phyloP scores from a whole-genome alignment of 2,888 invertebrate genomes.

The Drosophila recens region DNA sequence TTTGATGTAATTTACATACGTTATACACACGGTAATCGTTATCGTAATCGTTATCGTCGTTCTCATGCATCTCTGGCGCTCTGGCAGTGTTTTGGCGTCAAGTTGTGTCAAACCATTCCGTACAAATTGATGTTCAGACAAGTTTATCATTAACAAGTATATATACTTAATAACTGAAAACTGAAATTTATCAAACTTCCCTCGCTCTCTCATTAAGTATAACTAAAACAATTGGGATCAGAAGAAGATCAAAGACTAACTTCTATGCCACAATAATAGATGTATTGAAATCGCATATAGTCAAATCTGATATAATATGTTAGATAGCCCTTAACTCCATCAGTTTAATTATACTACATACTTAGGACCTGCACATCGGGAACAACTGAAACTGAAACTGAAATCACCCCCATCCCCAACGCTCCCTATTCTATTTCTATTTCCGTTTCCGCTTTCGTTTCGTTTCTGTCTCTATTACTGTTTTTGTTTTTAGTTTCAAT shows the following conservation, averaged over 20 bases:
- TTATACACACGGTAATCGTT: slow-evolving; percentile 56
- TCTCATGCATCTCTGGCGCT: slow-evolving; percentile 65
- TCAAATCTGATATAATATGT: slow-evolving; percentile 7
- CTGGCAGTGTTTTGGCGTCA: slow-evolving; percentile 85
- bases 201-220: slow-evolving; percentile 5
- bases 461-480: slow-evolving; percentile 1
- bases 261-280: slow-evolving; percentile 5
- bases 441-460: background rate
- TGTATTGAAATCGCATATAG: slow-evolving; percentile 16
- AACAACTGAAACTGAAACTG: slow-evolving; percentile 27
- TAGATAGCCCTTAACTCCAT: background rate
- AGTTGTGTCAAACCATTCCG: slow-evolving; percentile 84
- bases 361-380: slow-evolving; percentile 22
- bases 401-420: slow-evolving; percentile 29
- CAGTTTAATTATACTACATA: slow-evolving; percentile 10
- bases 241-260: slow-evolving; percentile 6
- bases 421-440: slow-evolving; percentile 23
- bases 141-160: slow-evolving; percentile 58
- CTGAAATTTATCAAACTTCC: slow-evolving; percentile 44
- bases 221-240: slow-evolving; percentile 40
- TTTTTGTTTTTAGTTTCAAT: slow-evolving; percentile 25
- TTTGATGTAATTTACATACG: slow-evolving; percentile 54
- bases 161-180: slow-evolving; percentile 50
- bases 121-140: slow-evolving; percentile 78
- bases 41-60: slow-evolving; percentile 46